These are phyloP conservation scores for Molorchus minor DNA, from an alignment of 2,888 invertebrate genomes.

Conservation along the genomic window DNA sequence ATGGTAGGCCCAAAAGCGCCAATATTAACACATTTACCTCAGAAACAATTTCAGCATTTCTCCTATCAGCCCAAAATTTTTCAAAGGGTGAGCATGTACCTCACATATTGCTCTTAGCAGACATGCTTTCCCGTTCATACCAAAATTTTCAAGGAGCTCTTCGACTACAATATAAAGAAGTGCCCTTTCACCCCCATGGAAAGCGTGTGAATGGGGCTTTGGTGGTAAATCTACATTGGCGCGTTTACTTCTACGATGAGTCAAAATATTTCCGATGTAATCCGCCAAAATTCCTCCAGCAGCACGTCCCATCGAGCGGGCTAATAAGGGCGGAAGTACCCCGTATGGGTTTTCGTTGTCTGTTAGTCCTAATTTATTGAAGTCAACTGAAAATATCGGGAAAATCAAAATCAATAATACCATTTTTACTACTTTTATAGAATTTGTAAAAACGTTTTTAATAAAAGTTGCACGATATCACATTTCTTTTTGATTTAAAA, in stretches of 20 bases:
- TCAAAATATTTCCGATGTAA: conserved; percentile 77
- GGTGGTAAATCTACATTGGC: conserved; percentile 57
- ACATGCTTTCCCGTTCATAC: conserved; percentile 84
- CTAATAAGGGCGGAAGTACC: conserved; percentile 78
- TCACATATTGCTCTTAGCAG: conserved; percentile 85
- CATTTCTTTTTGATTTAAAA: no score
- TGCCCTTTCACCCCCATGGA: conserved; percentile 87
- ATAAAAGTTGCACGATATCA: no score
- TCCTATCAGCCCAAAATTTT: conserved; percentile 82
- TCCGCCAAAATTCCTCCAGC: conserved; percentile 76
- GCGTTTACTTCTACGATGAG: conserved; percentile 65
- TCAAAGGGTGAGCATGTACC: conserved; percentile 81
- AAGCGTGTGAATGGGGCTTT: conserved; percentile 60
- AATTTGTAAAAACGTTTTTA: no score
- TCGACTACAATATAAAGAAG: conserved; percentile 81
- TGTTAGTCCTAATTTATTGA: conserved; percentile 85
- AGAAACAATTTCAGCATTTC: conserved; percentile 85
- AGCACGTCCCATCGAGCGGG: conserved; percentile 78
- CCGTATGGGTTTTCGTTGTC: conserved; percentile 90
- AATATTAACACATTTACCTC: conserved; percentile 78
- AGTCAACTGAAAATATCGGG: conserved; percentile 72
- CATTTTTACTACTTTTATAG: neutral
- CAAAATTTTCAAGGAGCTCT: conserved; percentile 82
- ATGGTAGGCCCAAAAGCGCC: no score
- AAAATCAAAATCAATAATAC: neutral